Percentiles rank a stretch among this genome's conserved stretches.
Evolutionary conservation across 2,888 invertebrate genomes (phyloP).

Genomic region (Papilio gigon): DNA sequence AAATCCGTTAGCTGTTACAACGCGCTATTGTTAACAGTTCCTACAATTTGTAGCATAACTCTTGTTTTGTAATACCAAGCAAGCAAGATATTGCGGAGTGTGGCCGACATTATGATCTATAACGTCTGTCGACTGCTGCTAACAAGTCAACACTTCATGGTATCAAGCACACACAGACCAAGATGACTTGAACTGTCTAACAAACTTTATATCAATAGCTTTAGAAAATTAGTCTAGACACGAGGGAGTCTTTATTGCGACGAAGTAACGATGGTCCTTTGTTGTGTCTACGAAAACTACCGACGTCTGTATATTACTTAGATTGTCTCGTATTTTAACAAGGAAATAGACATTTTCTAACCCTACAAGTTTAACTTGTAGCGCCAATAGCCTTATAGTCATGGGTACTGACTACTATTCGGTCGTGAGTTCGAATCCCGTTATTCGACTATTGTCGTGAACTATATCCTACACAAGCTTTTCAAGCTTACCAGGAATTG

Average conservation of each 20-base stretch:
- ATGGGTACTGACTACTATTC: too few species aligned
- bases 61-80: not conserved
- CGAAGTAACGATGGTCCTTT: conserved; percentile 11
- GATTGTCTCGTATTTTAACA: not conserved
- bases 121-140: not conserved
- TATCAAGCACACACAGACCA: not conserved
- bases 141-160: not conserved
- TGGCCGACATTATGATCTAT: not conserved
- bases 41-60: not conserved
- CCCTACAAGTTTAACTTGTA: too few species aligned
- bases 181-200: conserved; percentile 36
- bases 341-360: too few species aligned
- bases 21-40: not conserved
- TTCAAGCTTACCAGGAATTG: too few species aligned
- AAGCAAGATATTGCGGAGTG: not conserved
- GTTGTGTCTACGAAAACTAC: not conserved
- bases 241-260: conserved; percentile 6
- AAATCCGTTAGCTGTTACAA: too few species aligned
- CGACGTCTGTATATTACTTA: not conserved
- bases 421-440: too few species aligned
- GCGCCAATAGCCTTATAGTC: too few species aligned
- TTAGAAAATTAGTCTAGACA: conserved; percentile 23
- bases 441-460: too few species aligned
- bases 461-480: too few species aligned
- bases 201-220: conserved; percentile 4